These are phyloP conservation scores for Micromys minutus DNA, from an alignment of 2,113 vertebrate genomes.

Conservation along the genomic window DNA sequence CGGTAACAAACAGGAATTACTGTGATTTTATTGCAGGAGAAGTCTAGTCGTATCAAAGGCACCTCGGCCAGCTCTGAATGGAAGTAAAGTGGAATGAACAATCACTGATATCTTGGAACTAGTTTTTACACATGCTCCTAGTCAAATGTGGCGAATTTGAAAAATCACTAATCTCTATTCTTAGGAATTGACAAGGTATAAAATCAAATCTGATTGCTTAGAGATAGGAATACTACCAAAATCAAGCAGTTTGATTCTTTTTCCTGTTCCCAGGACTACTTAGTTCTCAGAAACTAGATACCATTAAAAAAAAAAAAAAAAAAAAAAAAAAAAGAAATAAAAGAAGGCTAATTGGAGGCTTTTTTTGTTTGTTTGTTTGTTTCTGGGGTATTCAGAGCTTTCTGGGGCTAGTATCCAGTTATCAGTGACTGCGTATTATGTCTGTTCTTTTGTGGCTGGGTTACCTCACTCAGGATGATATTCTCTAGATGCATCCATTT, in stretches of 20 bases:
- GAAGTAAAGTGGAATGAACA: constrained; percentile 59
- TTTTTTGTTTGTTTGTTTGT: too few relatives aligned
- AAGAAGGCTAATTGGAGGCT: not conserved
- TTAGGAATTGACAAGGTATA: not conserved
- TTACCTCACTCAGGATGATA: too few relatives aligned
- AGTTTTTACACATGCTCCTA: constrained; percentile 36
- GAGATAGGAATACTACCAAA: constrained; percentile 3
- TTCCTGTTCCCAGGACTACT: not conserved
- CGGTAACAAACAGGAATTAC: constrained; percentile 95
- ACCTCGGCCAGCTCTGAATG: constrained; percentile 93
- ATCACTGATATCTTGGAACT: constrained; percentile 30
- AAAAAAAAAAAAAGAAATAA: not conserved
- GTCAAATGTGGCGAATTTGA: constrained; percentile 35
- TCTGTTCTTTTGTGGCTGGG: too few relatives aligned
- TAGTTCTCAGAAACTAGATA: not conserved
- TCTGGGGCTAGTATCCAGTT: too few relatives aligned
- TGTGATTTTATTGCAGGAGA: constrained; percentile 98
- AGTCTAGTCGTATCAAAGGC: constrained; percentile 96
- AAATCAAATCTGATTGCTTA: constrained; percentile 50
- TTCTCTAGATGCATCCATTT: too few relatives aligned
- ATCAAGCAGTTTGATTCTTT: not conserved
- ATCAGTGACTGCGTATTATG: too few relatives aligned
- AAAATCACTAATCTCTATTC: not conserved
- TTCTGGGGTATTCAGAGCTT: too few relatives aligned
- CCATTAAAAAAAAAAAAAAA: not conserved